Conservation (phyloP, 2,113 vertebrate genomes). For the Ammospiza nelsoni region DNA sequence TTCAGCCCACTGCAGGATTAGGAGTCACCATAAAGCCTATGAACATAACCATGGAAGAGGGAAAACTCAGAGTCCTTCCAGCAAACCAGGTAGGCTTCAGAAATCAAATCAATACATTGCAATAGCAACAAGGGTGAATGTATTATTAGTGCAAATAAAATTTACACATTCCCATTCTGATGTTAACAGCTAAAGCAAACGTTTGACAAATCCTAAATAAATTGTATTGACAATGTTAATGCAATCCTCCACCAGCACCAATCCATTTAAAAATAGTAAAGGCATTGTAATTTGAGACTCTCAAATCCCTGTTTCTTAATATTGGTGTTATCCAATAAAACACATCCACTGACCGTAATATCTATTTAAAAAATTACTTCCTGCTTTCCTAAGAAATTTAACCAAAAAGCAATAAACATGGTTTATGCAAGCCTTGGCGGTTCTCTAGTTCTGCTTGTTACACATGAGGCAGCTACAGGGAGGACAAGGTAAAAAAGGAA, state of each 20-base stretch:
- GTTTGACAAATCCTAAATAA: background rate
- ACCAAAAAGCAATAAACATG: constrained; percentile 3
- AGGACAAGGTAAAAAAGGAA: background rate
- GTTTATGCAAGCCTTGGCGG: constrained; percentile 17
- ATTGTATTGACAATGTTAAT: constrained; percentile 4
- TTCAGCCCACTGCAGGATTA: background rate
- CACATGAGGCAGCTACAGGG: background rate
- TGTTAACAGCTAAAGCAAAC: constrained; percentile 34
- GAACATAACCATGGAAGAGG: background rate
- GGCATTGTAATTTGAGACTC: background rate
- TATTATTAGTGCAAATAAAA: constrained; percentile 18
- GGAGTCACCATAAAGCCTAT: background rate
- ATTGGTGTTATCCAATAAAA: background rate
- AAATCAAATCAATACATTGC: constrained; percentile 26
- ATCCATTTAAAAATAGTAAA: background rate
- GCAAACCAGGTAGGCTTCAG: background rate
- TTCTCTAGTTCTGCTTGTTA: background rate
- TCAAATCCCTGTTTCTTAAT: background rate
- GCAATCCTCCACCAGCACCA: background rate
- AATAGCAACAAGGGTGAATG: background rate
- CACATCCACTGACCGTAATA: background rate
- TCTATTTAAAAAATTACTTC: constrained; percentile 23
- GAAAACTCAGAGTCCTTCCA: background rate
- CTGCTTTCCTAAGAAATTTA: constrained; percentile 44
- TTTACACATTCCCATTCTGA: background rate